Evolutionary conservation across 2,888 invertebrate species (phyloP).

Genomic region (Rutpela maculata): DNA sequence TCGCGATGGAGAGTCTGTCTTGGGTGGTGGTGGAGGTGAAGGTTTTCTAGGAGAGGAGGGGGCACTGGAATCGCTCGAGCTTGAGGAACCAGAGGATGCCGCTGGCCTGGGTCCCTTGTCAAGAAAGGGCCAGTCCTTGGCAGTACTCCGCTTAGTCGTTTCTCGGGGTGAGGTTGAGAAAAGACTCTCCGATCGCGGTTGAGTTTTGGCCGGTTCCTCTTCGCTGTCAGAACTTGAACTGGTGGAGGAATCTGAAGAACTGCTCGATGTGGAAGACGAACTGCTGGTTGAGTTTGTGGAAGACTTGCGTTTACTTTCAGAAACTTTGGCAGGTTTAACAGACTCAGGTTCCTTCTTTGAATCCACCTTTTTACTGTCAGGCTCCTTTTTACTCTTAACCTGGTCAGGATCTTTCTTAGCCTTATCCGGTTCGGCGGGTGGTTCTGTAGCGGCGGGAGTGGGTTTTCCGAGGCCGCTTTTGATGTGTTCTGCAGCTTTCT

Average conservation of each 20-base stretch:
- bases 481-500: conserved; percentile 93
- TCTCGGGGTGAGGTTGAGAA: conserved; percentile 65
- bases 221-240: conserved; percentile 79
- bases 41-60: conserved; percentile 60
- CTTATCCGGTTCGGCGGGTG: conserved; percentile 66
- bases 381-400: conserved; percentile 60
- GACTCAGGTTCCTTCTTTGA: conserved; percentile 53
- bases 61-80: conserved; percentile 75
- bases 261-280: conserved; percentile 74
- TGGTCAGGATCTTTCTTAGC: conserved; percentile 64
- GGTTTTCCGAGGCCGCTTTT: conserved; percentile 84
- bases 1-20: conserved; percentile 55
- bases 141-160: conserved; percentile 71
- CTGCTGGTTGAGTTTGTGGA: conserved; percentile 76
- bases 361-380: conserved; percentile 66
- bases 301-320: conserved; percentile 75
- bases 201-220: conserved; percentile 68
- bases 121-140: conserved; percentile 86
- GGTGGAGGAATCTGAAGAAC: conserved; percentile 74
- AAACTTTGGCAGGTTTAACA: conserved; percentile 66
- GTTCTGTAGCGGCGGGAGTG: conserved; percentile 51
- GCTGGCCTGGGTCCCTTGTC: conserved; percentile 85
- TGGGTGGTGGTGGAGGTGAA: conserved; percentile 52
- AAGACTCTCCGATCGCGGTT: conserved; percentile 53
- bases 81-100: conserved; percentile 80